Evolutionary conservation across 2,797 vertebrate genomes (phyloP).

Genomic region (Hydrolagus colliei): DNA sequence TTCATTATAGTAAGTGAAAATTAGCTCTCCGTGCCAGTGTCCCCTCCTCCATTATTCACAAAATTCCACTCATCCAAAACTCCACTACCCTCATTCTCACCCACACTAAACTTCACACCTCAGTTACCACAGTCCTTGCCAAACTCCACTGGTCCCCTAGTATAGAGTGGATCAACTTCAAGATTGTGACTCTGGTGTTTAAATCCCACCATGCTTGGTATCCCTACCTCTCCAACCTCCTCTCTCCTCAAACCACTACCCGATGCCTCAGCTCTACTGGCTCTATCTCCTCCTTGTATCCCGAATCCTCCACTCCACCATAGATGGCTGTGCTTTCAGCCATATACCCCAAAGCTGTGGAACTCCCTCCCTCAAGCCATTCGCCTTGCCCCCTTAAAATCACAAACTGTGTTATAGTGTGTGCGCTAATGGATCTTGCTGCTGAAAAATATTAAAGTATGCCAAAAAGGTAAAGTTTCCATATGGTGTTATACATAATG

Average conservation of each 20-base stretch:
- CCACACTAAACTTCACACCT: not conserved
- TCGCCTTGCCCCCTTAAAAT: not conserved
- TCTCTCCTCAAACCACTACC: not conserved
- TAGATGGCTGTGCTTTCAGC: not conserved
- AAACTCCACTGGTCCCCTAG: not conserved
- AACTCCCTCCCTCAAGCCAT: not conserved
- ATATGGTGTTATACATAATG: no score
- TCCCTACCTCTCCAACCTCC: not conserved
- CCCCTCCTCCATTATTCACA: not conserved
- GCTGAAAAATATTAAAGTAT: no score
- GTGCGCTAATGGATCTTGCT: no score
- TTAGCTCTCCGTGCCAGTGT: not conserved
- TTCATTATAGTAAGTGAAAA: no score
- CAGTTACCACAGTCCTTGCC: not conserved
- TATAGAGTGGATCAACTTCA: not conserved
- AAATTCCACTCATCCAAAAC: not conserved
- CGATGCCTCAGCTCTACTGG: not conserved
- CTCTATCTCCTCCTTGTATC: not conserved
- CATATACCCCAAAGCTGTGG: not conserved
- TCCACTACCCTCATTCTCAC: not conserved
- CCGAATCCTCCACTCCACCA: not conserved
- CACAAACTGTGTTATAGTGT: no score
- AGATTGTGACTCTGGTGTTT: not conserved
- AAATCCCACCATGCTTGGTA: not conserved
- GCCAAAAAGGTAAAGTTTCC: no score